Conservation (phyloP, 1,140 invertebrate species). For the Condylostylus longicornis region DNA sequence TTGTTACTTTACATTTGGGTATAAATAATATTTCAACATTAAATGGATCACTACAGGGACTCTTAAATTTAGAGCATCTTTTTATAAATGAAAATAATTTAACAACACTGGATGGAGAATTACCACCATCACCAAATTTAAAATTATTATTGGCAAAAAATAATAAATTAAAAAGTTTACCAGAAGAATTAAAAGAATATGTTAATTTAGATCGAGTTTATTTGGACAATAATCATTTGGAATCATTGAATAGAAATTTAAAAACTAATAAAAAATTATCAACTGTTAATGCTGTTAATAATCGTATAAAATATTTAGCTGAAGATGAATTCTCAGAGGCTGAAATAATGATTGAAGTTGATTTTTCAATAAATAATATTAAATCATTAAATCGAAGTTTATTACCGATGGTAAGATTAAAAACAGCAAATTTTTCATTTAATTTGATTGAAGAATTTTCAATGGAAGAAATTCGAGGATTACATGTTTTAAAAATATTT, state of each 20-base stretch:
- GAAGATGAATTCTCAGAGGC: slow-evolving; percentile 57
- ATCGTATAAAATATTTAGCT: slow-evolving; percentile 53
- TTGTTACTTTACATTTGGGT: slow-evolving; percentile 53
- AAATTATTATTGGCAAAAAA: slow-evolving; percentile 52
- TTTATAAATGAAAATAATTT: slow-evolving; percentile 61
- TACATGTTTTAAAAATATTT: slow-evolving; percentile 46
- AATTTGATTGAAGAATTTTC: slow-evolving; percentile 63
- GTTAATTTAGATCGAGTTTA: slow-evolving; percentile 49
- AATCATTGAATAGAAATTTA: slow-evolving; percentile 48
- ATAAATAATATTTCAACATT: slow-evolving; percentile 52
- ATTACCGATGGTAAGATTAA: slow-evolving; percentile 46
- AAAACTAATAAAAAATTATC: slow-evolving; percentile 48
- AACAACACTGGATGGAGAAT: slow-evolving; percentile 52
- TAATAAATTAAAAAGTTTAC: slow-evolving; percentile 52
- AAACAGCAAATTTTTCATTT: slow-evolving; percentile 53
- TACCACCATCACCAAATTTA: slow-evolving; percentile 49
- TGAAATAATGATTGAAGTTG: slow-evolving; percentile 45
- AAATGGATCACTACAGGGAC: slow-evolving; percentile 54
- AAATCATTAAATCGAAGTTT: slow-evolving; percentile 55
- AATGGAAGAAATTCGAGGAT: slow-evolving; percentile 53
- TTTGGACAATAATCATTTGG: slow-evolving; percentile 52
- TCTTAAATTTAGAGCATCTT: slow-evolving; percentile 57
- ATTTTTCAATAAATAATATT: slow-evolving; percentile 53
- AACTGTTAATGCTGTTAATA: slow-evolving; percentile 50
- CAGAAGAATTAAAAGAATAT: slow-evolving; percentile 49